These are phyloP conservation scores for Carollia perspicillata DNA, from an alignment of 2,113 vertebrate species.

Conservation along the genomic window DNA sequence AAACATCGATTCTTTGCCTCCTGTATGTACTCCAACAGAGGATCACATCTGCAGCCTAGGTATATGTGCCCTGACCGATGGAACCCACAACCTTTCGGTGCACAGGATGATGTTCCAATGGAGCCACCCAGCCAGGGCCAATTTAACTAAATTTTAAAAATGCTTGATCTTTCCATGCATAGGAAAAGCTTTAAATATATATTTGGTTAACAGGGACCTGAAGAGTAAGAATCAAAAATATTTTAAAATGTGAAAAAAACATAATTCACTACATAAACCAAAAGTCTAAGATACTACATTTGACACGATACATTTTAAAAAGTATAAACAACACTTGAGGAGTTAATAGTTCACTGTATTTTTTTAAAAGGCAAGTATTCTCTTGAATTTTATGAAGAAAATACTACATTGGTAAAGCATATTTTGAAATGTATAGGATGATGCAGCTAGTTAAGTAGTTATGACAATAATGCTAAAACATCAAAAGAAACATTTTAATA, in stretches of 20 bases:
- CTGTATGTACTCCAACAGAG: too few relatives aligned
- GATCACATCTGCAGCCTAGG: too few relatives aligned
- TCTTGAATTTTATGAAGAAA: constrained; percentile 19
- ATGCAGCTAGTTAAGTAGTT: background rate
- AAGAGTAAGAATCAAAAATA: constrained; percentile 29
- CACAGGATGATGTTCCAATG: too few relatives aligned
- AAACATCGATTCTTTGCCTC: too few relatives aligned
- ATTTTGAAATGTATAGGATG: background rate
- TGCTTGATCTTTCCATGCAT: background rate
- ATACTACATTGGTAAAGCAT: background rate
- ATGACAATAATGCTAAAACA: constrained; percentile 14
- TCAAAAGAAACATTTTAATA: constrained; percentile 42
- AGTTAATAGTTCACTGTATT: background rate
- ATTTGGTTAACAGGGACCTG: background rate
- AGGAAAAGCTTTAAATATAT: background rate
- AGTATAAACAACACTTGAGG: background rate
- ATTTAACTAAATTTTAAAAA: constrained; percentile 21
- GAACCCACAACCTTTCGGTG: too few relatives aligned
- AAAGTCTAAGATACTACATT: constrained; percentile 12
- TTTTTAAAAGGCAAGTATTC: background rate
- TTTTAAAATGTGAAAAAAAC: constrained; percentile 42
- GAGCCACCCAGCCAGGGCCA: background rate
- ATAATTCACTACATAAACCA: background rate
- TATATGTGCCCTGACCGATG: too few relatives aligned
- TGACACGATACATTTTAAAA: constrained; percentile 21